Conservation (phyloP, 2,888 invertebrate genomes). For the Platycheirus rosarum region DNA sequence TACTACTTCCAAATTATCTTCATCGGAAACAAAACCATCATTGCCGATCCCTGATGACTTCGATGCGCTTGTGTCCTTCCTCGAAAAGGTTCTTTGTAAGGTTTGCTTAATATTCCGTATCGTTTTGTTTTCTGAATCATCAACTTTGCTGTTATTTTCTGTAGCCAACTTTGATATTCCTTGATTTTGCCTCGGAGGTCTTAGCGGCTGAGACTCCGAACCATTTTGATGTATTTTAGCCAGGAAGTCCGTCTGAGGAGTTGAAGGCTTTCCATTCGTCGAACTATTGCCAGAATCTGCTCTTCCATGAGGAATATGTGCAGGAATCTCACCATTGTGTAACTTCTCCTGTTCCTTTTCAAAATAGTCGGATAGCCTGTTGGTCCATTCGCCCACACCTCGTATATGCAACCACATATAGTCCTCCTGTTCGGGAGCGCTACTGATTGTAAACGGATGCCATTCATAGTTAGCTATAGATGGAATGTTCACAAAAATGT, state of each 20-base stretch:
- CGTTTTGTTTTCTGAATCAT: slow-evolving; percentile 49
- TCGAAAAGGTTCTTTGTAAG: slow-evolving; percentile 84
- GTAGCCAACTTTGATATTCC: slow-evolving; percentile 76
- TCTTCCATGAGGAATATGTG: slow-evolving; percentile 80
- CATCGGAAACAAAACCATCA: slow-evolving; percentile 78
- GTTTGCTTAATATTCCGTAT: slow-evolving; percentile 82
- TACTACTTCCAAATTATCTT: slow-evolving; percentile 64
- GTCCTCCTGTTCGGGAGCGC: slow-evolving; percentile 96
- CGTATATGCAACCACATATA: slow-evolving; percentile 97
- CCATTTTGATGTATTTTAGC: slow-evolving; percentile 76
- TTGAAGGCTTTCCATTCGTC: slow-evolving; percentile 73
- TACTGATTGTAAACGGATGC: slow-evolving; percentile 98
- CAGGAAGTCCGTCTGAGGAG: slow-evolving; percentile 81
- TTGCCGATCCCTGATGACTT: slow-evolving; percentile 75
- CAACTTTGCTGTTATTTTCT: slow-evolving; percentile 66
- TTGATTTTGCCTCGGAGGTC: slow-evolving; percentile 78
- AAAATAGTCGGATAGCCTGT: slow-evolving; percentile 92
- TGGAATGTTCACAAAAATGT: slow-evolving; percentile 96
- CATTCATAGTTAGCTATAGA: slow-evolving; percentile 96
- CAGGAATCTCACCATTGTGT: slow-evolving; percentile 86
- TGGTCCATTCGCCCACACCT: slow-evolving; percentile 97
- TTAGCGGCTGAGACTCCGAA: slow-evolving; percentile 75
- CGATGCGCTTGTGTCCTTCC: slow-evolving; percentile 79
- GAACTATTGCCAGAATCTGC: slow-evolving; percentile 65
- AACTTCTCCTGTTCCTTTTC: slow-evolving; percentile 90